phyloP scores from a whole-genome alignment of 1,140 invertebrate species.

The Pantala flavescens region DNA sequence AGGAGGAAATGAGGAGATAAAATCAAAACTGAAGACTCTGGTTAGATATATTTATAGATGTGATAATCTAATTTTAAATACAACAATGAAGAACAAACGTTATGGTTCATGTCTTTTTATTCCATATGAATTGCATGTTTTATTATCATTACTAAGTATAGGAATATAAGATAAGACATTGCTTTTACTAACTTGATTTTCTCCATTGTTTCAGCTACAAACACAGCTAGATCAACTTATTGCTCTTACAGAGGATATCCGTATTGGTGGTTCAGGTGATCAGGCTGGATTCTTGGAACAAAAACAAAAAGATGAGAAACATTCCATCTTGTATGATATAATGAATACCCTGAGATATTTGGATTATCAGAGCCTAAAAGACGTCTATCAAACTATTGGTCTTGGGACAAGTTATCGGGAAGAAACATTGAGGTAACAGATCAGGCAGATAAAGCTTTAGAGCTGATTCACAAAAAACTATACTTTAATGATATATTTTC shows the following conservation, averaged over 20 bases:
- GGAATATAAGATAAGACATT: too few relatives aligned
- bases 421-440: conserved; percentile 41
- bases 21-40: too few relatives aligned
- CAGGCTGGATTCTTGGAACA: not conserved
- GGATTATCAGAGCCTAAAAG: conserved; percentile 38
- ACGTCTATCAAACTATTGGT: conserved; percentile 43
- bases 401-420: conserved; percentile 50
- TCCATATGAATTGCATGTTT: too few relatives aligned
- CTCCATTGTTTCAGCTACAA: not conserved
- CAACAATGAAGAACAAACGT: too few relatives aligned
- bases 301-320: not conserved
- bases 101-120: too few relatives aligned
- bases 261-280: not conserved
- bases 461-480: too few relatives aligned
- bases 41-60: too few relatives aligned
- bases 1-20: too few relatives aligned
- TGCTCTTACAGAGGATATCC: not conserved
- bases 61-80: too few relatives aligned
- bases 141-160: too few relatives aligned
- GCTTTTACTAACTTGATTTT: not conserved
- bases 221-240: not conserved
- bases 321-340: not conserved
- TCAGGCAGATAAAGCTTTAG: too few relatives aligned
- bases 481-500: too few relatives aligned
- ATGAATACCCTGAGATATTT: conserved; percentile 24